Percentiles rank a stretch among this genome's conserved stretches.
Conservation (phyloP, 1,140 invertebrate species). For the honey bee (Apis mellifera) region DNA sequence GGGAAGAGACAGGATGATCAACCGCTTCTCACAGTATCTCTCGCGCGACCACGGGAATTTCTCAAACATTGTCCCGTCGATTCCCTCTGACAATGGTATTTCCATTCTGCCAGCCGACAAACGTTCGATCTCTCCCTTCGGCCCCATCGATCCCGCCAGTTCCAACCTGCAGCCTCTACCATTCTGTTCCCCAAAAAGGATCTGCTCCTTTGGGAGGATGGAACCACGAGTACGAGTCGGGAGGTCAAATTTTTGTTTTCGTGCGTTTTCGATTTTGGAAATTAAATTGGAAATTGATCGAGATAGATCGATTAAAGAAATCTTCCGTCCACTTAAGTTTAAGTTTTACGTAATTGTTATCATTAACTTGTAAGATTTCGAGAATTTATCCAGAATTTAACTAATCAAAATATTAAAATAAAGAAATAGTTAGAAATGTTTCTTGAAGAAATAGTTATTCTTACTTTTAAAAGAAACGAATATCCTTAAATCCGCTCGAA, state of each 20-base stretch:
- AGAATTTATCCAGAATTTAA: too few species aligned
- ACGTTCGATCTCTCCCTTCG: constrained; percentile 54
- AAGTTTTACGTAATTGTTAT: too few species aligned
- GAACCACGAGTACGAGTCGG: constrained; percentile 2
- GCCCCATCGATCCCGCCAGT: constrained; percentile 49
- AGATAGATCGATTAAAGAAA: too few species aligned
- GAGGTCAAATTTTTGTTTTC: neutral
- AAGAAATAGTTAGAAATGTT: too few species aligned
- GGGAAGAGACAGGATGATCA: constrained; percentile 55
- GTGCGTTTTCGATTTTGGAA: too few species aligned
- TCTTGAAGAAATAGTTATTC: too few species aligned
- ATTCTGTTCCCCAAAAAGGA: constrained; percentile 52
- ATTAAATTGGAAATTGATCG: too few species aligned
- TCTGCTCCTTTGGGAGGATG: neutral
- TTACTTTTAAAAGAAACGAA: too few species aligned
- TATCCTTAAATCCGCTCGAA: too few species aligned
- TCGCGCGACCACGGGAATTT: constrained; percentile 57
- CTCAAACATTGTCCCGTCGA: constrained; percentile 64
- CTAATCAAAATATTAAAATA: too few species aligned
- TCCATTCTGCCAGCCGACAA: constrained; percentile 68
- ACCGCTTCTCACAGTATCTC: constrained; percentile 52
- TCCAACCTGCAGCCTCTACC: constrained; percentile 2
- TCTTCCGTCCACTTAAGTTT: too few species aligned
- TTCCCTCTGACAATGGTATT: constrained; percentile 57
- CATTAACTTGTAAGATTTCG: too few species aligned